Evolutionary conservation across 2,797 vertebrate genomes (phyloP), one percentile per base, ranked within the genome.

Genomic region (Syngnathus acus): DNA sequence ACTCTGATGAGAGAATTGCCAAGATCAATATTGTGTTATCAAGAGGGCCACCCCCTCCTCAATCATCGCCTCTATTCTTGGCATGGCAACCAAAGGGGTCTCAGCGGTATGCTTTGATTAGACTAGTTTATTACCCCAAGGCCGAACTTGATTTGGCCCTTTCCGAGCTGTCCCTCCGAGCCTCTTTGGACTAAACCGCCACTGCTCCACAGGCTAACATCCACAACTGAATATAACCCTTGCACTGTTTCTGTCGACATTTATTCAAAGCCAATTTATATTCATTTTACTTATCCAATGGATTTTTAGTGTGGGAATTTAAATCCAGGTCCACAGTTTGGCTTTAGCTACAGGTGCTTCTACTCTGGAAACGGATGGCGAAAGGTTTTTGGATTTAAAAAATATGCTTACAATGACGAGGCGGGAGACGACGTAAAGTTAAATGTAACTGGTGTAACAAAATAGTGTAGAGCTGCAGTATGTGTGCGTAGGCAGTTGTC

Each of bases 1-100:
- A 21, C 11, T 61, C 38, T 61, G 39, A 61, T 21, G 59, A 61
- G 59, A 42, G 19, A 23, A 2, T n/a, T 38, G 63, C 63, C 63
- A 64, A 64, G 47, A 64, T 51, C 63, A 64, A 64, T 64, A 64
- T 64, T 64, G 45, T 50, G 51, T 51, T 38, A 64, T 48, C 59
- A 21, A 51, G 63, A 51, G 47, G 48, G 17, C 7, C 47, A 64
- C 43, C 63, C 63, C 32, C 26, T 11, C 47, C 14, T 64, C 63
- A 47, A 64, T 64, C 47, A 51, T 11, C 47, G 47, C 63, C 47
- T 64, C 47, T 39, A 16, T 64, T 64, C 63, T 64, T 48, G 45
- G 40, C 61, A 16, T 47, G 40, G 32, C 32, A 64, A 64, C 48
- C 38, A 64, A 37, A 47, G 32, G 19, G 45, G 63, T 50, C 63